phyloP scores from a whole-genome alignment of 2,888 invertebrate genomes.

The Drosophila nr. fundita region DNA sequence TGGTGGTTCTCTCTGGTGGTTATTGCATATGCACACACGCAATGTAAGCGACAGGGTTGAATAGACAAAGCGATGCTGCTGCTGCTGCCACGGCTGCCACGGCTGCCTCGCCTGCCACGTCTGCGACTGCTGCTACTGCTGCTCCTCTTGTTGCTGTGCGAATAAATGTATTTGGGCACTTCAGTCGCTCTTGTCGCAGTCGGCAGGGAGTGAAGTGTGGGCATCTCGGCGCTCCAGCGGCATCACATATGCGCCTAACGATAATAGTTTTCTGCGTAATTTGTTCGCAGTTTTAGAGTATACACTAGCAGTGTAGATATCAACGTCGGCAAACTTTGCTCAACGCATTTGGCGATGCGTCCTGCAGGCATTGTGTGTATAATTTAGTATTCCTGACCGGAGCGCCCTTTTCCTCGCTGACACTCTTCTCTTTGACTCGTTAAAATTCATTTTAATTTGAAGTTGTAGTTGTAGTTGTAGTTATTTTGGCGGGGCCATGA shows the following conservation, averaged over 20 bases:
- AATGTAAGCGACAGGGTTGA: slow-evolving; percentile 56
- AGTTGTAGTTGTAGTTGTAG: slow-evolving; percentile 42
- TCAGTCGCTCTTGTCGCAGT: slow-evolving; percentile 58
- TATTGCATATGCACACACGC: slow-evolving; percentile 62
- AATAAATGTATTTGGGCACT: slow-evolving; percentile 69
- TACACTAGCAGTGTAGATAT: slow-evolving; percentile 54
- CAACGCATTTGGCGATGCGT: slow-evolving; percentile 22
- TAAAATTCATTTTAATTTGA: slow-evolving; percentile 79
- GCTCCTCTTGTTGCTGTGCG: slow-evolving; percentile 10
- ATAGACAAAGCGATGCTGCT: slow-evolving; percentile 59
- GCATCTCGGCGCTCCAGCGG: slow-evolving; percentile 60
- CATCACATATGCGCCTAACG: slow-evolving; percentile 84
- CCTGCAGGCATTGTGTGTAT: slow-evolving; percentile 57
- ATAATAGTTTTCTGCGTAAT: slow-evolving; percentile 85
- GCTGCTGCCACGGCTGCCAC: slow-evolving; percentile 21
- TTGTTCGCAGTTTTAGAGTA: slow-evolving; percentile 78
- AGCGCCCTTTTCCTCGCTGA: slow-evolving; percentile 47
- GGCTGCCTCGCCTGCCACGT: slow-evolving; percentile 18
- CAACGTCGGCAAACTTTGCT: slow-evolving; percentile 51
- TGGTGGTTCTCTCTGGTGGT: slow-evolving; percentile 43
- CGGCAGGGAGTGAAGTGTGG: slow-evolving; percentile 34
- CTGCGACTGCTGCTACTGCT: slow-evolving; percentile 19
- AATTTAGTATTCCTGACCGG: slow-evolving; percentile 65
- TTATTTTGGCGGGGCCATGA: slow-evolving; percentile 27
- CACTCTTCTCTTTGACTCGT: slow-evolving; percentile 78